Evolutionary conservation across 2,113 vertebrate genomes (phyloP).

Genomic region (Choloepus hoffmanni): DNA sequence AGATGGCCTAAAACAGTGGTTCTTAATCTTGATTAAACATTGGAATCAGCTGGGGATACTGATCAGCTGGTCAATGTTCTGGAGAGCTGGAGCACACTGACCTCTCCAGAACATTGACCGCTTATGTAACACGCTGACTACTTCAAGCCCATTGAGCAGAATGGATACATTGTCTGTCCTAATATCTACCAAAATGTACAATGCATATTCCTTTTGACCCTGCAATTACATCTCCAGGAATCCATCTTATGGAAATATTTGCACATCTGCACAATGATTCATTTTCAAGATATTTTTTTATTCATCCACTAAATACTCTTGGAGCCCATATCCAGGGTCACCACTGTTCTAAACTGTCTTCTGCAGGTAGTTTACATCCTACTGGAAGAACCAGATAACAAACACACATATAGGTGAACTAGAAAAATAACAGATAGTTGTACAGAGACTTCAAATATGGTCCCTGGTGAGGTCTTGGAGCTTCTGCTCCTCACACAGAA

Average conservation of each 20-base stretch:
- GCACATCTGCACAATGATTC: background rate
- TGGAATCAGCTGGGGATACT: background rate
- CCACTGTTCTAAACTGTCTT: background rate
- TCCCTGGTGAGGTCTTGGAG: background rate
- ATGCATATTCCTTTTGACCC: background rate
- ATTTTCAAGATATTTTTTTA: slow-evolving; percentile 16
- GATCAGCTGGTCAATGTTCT: no score
- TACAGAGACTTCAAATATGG: background rate
- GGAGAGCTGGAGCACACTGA: background rate
- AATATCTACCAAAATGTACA: background rate
- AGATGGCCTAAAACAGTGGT: background rate
- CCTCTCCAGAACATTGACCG: background rate
- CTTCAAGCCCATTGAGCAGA: background rate
- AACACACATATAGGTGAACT: background rate
- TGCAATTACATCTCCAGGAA: background rate
- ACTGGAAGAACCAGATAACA: background rate
- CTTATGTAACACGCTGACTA: background rate
- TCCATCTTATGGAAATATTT: background rate
- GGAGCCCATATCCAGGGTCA: background rate
- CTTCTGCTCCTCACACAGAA: background rate
- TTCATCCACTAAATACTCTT: slow-evolving; percentile 29
- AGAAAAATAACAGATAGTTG: background rate
- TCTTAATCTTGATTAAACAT: background rate
- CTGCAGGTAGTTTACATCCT: background rate
- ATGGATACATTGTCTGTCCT: background rate